Evolutionary conservation across 2,888 invertebrate genomes (phyloP).

Genomic region (Athalia cordata): DNA sequence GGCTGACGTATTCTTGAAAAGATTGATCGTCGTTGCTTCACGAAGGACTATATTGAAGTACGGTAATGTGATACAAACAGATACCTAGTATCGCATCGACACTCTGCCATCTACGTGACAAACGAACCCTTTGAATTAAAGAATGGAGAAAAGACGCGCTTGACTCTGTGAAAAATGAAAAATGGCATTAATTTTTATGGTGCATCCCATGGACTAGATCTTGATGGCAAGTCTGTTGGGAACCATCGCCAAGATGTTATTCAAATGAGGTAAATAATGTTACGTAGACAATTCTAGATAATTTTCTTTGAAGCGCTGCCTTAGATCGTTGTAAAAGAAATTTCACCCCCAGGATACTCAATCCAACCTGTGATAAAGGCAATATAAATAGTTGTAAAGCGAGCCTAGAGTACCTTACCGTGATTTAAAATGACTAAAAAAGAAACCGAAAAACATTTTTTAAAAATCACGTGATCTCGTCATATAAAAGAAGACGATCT

Average conservation of each 20-base stretch:
- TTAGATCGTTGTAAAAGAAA: conserved; percentile 17
- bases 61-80: too few species aligned
- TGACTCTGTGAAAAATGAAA: too few species aligned
- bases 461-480: neutral
- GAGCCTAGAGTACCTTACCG: conserved; percentile 21
- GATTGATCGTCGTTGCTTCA: neutral
- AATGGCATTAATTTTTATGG: too few species aligned
- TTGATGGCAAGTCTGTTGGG: too few species aligned
- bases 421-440: neutral
- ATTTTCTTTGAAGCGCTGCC: neutral
- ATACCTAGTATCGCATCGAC: too few species aligned
- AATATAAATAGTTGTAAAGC: conserved; percentile 24
- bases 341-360: neutral
- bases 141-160: too few species aligned
- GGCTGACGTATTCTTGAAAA: neutral
- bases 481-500: conserved; percentile 16
- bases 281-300: neutral
- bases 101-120: too few species aligned
- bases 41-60: neutral
- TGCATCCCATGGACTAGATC: too few species aligned
- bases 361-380: conserved; percentile 15
- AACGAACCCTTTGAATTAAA: too few species aligned
- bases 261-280: neutral
- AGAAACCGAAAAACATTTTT: neutral
- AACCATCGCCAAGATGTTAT: too few species aligned